Evolutionary conservation across 2,888 invertebrate species (phyloP).

Genomic region (Callimorpha dominula): DNA sequence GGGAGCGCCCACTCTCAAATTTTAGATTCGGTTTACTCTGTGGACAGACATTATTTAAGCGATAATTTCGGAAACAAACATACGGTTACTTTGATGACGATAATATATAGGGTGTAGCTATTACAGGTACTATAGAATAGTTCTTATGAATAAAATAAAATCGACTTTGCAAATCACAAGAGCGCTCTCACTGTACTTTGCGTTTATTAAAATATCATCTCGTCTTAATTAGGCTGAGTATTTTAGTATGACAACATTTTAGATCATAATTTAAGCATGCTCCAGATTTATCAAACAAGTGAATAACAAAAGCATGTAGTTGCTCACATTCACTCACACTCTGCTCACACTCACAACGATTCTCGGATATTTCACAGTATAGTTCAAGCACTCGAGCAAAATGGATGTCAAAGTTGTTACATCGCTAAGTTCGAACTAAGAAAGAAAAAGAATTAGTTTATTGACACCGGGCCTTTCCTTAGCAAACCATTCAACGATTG

Average conservation of each 20-base stretch:
- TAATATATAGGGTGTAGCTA: conserved; percentile 31
- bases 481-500: too few species aligned
- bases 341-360: too few species aligned
- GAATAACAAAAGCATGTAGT: not conserved
- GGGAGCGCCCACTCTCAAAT: not conserved
- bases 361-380: too few species aligned
- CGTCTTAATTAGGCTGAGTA: not conserved
- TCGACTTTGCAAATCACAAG: too few species aligned
- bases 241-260: not conserved
- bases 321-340: too few species aligned
- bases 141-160: not conserved
- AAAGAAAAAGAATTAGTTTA: too few species aligned
- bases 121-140: not conserved
- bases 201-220: not conserved
- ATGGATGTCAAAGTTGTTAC: not conserved
- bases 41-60: not conserved
- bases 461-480: too few species aligned
- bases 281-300: not conserved
- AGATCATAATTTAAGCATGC: not conserved
- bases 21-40: not conserved
- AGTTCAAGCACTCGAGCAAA: not conserved
- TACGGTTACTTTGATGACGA: too few species aligned
- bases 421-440: not conserved
- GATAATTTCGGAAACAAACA: not conserved
- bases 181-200: not conserved